Evolutionary conservation across 2,888 invertebrate species (phyloP).

Genomic region (Sphecodes monilicornis): DNA sequence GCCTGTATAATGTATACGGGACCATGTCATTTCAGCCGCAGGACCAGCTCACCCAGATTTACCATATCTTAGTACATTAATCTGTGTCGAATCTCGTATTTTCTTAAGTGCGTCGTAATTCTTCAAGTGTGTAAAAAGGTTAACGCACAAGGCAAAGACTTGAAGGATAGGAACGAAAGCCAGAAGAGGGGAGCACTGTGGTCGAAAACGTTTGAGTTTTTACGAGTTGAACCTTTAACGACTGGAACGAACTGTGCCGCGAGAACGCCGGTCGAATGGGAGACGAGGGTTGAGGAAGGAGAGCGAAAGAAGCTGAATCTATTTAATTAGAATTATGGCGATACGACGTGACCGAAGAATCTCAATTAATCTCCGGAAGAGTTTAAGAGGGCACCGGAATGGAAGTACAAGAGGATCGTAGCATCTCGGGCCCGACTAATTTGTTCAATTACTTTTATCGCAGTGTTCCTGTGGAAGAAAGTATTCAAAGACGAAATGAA

Average conservation of each 20-base stretch:
- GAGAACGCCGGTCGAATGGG: slow-evolving; percentile 30
- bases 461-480: slow-evolving; percentile 12
- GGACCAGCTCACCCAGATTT: neutral
- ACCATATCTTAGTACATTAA: neutral
- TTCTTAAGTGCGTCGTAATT: neutral
- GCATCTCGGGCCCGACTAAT: slow-evolving; percentile 42
- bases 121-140: neutral
- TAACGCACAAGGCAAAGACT: neutral
- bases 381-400: slow-evolving; percentile 37
- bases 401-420: slow-evolving; percentile 29
- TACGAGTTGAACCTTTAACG: slow-evolving; percentile 68
- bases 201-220: slow-evolving; percentile 60
- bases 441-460: slow-evolving; percentile 60
- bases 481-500: slow-evolving; percentile 25
- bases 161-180: neutral
- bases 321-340: slow-evolving; percentile 75
- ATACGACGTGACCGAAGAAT: slow-evolving; percentile 67
- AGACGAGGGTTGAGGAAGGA: slow-evolving; percentile 25
- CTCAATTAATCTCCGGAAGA: slow-evolving; percentile 68
- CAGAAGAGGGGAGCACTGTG: slow-evolving; percentile 11
- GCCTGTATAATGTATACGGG: neutral
- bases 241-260: slow-evolving; percentile 59
- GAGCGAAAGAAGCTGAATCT: slow-evolving; percentile 57
- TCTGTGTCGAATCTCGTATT: neutral
- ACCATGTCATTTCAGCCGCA: neutral